phyloP scores from a whole-genome alignment of 2,113 vertebrate genomes.

The Myotis lucifugus region DNA sequence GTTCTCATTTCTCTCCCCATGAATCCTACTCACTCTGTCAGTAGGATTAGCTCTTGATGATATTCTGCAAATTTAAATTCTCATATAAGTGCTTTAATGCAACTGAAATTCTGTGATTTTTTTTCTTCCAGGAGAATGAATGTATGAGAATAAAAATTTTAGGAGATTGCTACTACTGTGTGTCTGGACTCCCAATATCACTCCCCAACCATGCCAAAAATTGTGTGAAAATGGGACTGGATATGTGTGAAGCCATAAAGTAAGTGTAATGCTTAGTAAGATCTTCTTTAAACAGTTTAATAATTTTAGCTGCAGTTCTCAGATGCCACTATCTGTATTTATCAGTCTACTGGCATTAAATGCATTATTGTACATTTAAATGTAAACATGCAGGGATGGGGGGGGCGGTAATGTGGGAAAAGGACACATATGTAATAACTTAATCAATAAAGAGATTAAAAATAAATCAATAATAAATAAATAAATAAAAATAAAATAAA shows the following conservation, averaged over 20 bases:
- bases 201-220: slow-evolving; percentile 97
- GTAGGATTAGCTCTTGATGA: not conserved
- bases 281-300: not conserved
- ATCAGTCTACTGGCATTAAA: not conserved
- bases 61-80: not conserved
- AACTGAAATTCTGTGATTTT: slow-evolving; percentile 29
- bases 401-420: too few species aligned
- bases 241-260: slow-evolving; percentile 99
- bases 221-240: slow-evolving; percentile 98
- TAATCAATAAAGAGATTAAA: too few species aligned
- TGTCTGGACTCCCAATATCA: slow-evolving; percentile 96
- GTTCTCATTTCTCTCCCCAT: not conserved
- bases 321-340: not conserved
- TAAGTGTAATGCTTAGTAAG: slow-evolving; percentile 83
- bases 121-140: slow-evolving; percentile 93
- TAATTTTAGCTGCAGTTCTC: not conserved
- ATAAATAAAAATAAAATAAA: too few species aligned
- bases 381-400: not conserved
- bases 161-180: slow-evolving; percentile 99
- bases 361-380: not conserved
- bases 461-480: too few species aligned
- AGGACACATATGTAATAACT: too few species aligned
- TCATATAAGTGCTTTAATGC: not conserved
- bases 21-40: not conserved
- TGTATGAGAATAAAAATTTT: slow-evolving; percentile 99